A percentile compares a stretch with the other conserved stretches of the same genome.
Evolutionary conservation across 2,888 invertebrate genomes (phyloP).

Genomic region (Nephrotoma appendiculata): DNA sequence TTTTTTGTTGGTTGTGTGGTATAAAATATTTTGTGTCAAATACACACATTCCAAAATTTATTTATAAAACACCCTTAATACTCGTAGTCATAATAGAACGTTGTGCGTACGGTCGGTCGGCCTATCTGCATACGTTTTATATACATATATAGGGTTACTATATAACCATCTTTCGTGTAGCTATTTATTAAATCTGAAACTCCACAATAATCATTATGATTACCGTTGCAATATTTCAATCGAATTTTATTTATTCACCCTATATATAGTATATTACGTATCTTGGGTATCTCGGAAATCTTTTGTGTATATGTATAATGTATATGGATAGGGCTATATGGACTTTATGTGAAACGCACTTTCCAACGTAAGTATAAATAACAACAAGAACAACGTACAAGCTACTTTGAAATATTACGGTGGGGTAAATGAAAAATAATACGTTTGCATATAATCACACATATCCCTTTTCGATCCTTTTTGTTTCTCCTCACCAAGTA

Average conservation of each 20-base stretch:
- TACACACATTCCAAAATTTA: background rate
- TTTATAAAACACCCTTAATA: background rate
- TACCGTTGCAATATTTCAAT: background rate
- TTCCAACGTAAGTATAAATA: background rate
- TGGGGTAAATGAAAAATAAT: background rate
- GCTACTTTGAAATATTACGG: background rate
- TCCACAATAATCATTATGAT: background rate
- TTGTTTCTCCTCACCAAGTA: background rate
- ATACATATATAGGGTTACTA: background rate
- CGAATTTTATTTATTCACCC: background rate
- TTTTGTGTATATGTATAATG: background rate
- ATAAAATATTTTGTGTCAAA: background rate
- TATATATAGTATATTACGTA: background rate
- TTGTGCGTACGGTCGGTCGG: background rate
- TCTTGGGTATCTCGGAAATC: background rate
- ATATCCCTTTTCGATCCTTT: background rate
- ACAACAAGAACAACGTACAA: background rate
- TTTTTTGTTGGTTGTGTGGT: background rate
- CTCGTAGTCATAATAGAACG: background rate
- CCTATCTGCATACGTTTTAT: background rate
- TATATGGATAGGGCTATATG: background rate
- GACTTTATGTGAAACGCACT: background rate
- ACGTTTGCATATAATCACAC: background rate
- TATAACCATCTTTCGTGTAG: background rate
- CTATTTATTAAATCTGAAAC: background rate